Conservation (phyloP, 92 coral and sea anemone species). For the Heliopora coerulea region DNA sequence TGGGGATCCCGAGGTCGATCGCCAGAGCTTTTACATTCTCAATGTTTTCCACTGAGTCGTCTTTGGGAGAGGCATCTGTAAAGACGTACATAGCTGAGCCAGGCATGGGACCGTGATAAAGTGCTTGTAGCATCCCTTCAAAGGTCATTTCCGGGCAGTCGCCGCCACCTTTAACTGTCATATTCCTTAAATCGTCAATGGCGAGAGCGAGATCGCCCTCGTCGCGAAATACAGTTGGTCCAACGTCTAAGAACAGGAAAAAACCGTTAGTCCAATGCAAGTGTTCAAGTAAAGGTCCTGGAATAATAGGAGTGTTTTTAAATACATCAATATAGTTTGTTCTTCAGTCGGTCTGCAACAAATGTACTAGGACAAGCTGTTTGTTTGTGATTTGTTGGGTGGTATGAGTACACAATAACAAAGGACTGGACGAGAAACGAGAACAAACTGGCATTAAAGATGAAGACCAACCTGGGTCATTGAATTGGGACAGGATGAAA, state of each 20-base stretch:
- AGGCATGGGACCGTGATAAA: conserved; percentile 60
- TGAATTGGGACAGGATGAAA: conserved; percentile 83
- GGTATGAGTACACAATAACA: too few species aligned
- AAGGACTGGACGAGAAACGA: too few species aligned
- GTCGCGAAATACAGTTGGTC: conserved; percentile 46
- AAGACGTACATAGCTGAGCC: conserved; percentile 94
- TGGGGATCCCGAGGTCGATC: conserved; percentile 53
- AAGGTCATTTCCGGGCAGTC: conserved; percentile 79
- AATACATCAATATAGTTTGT: too few species aligned
- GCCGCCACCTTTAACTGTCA: conserved; percentile 71
- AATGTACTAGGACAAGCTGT: too few species aligned
- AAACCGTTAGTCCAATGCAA: neutral
- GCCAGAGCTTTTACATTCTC: conserved; percentile 35
- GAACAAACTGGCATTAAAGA: too few species aligned
- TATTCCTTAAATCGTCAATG: conserved; percentile 57
- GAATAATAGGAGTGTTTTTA: neutral
- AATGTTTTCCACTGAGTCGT: conserved; percentile 59
- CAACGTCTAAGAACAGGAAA: conserved; percentile 27
- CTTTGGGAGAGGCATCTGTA: conserved; percentile 87
- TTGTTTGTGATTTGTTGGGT: too few species aligned
- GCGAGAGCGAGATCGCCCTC: conserved; percentile 50
- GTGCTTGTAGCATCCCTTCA: conserved; percentile 65
- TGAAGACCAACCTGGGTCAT: conserved; percentile 85
- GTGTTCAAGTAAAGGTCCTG: neutral
- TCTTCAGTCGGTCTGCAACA: too few species aligned